Evolutionary conservation across 2,888 invertebrate genomes (phyloP).

Genomic region (Thumatha senex): DNA sequence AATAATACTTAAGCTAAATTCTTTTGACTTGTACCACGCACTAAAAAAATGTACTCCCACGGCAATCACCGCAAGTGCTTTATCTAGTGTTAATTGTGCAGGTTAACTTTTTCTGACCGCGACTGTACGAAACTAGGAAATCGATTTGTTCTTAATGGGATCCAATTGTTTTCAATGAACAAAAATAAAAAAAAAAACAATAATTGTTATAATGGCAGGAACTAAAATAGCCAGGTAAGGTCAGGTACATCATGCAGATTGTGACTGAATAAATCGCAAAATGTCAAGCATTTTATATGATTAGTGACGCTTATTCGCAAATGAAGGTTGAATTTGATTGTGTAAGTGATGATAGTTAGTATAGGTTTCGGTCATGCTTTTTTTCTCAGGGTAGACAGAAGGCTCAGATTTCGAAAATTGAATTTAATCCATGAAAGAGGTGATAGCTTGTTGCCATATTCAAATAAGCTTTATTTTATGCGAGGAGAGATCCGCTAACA

Average conservation of each 20-base stretch:
- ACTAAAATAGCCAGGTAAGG: slow-evolving; percentile 36
- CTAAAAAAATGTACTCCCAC: slow-evolving; percentile 67
- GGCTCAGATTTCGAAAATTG: too few species aligned
- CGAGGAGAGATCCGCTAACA: too few species aligned
- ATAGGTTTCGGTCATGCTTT: neutral
- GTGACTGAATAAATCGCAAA: neutral
- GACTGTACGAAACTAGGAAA: slow-evolving; percentile 54
- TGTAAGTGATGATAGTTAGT: slow-evolving; percentile 4
- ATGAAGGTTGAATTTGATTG: slow-evolving; percentile 20
- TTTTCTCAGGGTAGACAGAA: too few species aligned
- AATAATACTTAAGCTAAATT: too few species aligned
- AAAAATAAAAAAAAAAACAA: slow-evolving; percentile 21
- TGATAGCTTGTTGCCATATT: too few species aligned
- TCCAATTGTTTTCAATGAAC: slow-evolving; percentile 8
- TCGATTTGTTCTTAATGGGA: slow-evolving; percentile 64
- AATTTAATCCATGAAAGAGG: too few species aligned
- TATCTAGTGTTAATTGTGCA: slow-evolving; percentile 73
- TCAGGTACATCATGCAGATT: slow-evolving; percentile 43
- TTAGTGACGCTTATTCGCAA: slow-evolving; percentile 24
- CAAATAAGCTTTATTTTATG: too few species aligned
- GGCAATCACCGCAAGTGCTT: slow-evolving; percentile 72
- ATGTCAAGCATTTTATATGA: slow-evolving; percentile 32
- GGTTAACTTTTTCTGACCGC: slow-evolving; percentile 61
- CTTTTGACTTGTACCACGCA: slow-evolving; percentile 31
- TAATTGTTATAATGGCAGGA: slow-evolving; percentile 40